These are phyloP conservation scores for Jacana jacana DNA, from an alignment of 2,113 vertebrate species.

Conservation along the genomic window DNA sequence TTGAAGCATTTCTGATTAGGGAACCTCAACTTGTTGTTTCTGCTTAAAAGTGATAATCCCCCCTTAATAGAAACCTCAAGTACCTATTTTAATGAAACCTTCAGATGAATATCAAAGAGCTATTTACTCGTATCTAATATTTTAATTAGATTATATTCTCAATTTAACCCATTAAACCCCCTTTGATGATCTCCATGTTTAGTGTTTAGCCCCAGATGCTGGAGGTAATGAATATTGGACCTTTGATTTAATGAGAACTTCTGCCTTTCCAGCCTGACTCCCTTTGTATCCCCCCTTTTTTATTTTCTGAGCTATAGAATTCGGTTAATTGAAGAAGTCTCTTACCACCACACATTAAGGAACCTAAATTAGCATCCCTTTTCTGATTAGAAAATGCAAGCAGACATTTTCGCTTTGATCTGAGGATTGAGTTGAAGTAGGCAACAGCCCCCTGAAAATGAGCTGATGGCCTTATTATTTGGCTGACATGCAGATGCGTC, in stretches of 20 bases:
- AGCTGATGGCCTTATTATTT: constrained; percentile 96
- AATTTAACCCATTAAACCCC: constrained; percentile 98
- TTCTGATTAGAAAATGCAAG: constrained; percentile 86
- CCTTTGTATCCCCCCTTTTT: constrained; percentile 83
- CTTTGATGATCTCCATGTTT: constrained; percentile 94
- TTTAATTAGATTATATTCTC: constrained; percentile 99
- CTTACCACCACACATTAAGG: constrained; percentile 93
- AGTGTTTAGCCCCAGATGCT: constrained; percentile 97
- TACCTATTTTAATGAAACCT: constrained; percentile 91
- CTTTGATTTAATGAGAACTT: constrained; percentile 97
- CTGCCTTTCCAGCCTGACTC: constrained; percentile 84
- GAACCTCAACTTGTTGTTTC: constrained; percentile 76
- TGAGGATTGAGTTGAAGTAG: constrained; percentile 85
- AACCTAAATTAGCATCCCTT: constrained; percentile 95
- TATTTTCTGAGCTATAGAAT: constrained; percentile 91
- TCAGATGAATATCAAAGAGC: constrained; percentile 98
- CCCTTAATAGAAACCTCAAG: constrained; percentile 82
- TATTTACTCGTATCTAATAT: constrained; percentile 96
- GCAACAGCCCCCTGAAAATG: constrained; percentile 90
- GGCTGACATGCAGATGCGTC: constrained; percentile 88
- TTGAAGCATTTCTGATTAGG: constrained; percentile 76
- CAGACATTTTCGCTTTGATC: constrained; percentile 91
- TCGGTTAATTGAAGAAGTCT: constrained; percentile 99
- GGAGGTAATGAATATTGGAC: constrained; percentile 88
- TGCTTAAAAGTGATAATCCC: constrained; percentile 85